phyloP scores from a whole-genome alignment of 2,888 invertebrate species.

The Dolichomitus sp. region DNA sequence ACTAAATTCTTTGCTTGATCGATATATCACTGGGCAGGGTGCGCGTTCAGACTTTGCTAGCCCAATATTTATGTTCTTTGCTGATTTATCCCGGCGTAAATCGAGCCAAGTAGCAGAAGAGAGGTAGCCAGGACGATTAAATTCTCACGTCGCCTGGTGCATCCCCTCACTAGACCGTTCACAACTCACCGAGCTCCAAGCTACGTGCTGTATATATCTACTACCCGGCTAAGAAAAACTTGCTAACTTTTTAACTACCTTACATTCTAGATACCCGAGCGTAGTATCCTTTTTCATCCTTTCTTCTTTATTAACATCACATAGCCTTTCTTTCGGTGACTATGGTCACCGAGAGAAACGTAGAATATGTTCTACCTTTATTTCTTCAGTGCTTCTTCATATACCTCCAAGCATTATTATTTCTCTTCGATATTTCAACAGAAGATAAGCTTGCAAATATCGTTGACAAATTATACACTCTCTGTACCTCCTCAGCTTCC shows the following conservation, averaged over 20 bases:
- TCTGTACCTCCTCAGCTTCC: constrained; percentile 1
- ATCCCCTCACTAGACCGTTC: constrained; percentile 60
- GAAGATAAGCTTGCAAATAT: constrained; percentile 58
- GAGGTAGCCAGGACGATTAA: constrained; percentile 69
- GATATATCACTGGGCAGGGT: constrained; percentile 56
- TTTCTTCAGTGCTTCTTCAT: background rate
- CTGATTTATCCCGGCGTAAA: constrained; percentile 75
- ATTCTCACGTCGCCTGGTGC: constrained; percentile 65
- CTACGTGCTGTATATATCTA: constrained; percentile 11
- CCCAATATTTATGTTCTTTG: constrained; percentile 75
- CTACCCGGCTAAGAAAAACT: constrained; percentile 42
- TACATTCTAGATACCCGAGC: constrained; percentile 40
- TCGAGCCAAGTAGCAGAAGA: constrained; percentile 66
- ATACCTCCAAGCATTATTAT: constrained; percentile 21
- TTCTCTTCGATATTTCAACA: constrained; percentile 47
- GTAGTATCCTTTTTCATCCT: constrained; percentile 42
- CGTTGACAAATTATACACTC: constrained; percentile 57
- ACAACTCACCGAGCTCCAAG: constrained; percentile 59
- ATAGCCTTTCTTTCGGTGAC: constrained; percentile 52
- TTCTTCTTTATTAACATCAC: constrained; percentile 60
- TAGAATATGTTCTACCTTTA: constrained; percentile 15
- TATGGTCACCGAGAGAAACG: too few species aligned
- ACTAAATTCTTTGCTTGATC: constrained; percentile 62
- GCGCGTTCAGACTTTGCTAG: constrained; percentile 39
- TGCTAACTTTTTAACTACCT: constrained; percentile 64